phyloP scores from a whole-genome alignment of 2,113 vertebrate species.

The Rhegmatorhina hoffmannsi region DNA sequence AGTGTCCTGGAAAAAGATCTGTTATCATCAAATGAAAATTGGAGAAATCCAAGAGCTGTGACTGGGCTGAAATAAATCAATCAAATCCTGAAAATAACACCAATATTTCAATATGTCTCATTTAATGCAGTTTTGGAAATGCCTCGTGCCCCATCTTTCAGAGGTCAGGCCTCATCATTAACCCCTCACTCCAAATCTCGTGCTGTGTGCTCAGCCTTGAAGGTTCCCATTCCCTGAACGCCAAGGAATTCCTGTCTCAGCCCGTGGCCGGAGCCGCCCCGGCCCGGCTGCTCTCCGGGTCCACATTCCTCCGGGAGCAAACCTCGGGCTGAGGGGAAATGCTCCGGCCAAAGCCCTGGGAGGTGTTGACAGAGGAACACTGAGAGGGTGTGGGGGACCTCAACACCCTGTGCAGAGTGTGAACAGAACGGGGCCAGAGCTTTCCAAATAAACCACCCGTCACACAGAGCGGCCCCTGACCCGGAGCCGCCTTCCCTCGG shows the following conservation, averaged over 20 bases:
- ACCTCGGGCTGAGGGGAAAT: not conserved
- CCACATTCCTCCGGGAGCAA: not conserved
- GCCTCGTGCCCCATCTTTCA: not conserved
- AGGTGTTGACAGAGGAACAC: not conserved
- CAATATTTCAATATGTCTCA: not conserved
- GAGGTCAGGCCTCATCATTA: not conserved
- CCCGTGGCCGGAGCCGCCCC: fast-evolving
- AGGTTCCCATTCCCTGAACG: not conserved
- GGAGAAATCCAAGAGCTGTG: not conserved
- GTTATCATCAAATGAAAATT: not conserved
- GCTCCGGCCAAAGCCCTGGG: not conserved
- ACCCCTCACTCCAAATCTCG: not conserved
- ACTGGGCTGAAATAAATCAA: not conserved
- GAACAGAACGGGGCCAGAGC: not conserved
- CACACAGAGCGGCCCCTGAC: not conserved
- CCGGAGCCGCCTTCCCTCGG: not conserved
- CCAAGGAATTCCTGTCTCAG: not conserved
- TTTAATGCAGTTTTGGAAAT: not conserved
- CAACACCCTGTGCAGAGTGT: not conserved
- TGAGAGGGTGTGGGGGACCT: not conserved
- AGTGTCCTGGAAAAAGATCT: not conserved
- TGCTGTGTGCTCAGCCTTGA: not conserved
- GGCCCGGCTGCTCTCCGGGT: fast-evolving
- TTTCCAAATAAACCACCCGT: not conserved
- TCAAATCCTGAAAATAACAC: not conserved